Evolutionary conservation across 2,797 vertebrate genomes (phyloP).

Genomic region (Anas flavirostris): DNA sequence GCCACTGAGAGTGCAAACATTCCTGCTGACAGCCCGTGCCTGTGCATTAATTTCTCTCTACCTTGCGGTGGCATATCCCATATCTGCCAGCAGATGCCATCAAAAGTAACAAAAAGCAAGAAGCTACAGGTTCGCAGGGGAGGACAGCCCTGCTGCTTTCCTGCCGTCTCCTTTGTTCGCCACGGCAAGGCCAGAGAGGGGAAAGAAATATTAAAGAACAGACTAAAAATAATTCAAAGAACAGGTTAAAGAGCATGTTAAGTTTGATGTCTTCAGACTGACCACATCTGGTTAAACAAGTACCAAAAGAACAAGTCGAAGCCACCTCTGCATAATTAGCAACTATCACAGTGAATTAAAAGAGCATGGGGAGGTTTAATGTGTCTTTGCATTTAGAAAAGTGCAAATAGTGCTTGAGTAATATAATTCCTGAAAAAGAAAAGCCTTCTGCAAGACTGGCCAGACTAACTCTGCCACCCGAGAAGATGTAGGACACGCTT

Average conservation of each 20-base stretch:
- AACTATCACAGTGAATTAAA: background rate
- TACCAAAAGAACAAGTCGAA: background rate
- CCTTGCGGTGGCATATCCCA: background rate
- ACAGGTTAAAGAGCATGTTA: background rate
- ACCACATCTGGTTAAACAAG: background rate
- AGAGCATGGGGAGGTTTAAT: background rate
- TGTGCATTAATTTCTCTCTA: background rate
- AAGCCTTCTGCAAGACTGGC: background rate
- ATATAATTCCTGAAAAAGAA: background rate
- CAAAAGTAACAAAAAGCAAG: background rate
- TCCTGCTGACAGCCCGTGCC: background rate
- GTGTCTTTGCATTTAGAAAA: background rate
- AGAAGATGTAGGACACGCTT: background rate
- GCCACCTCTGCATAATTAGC: background rate
- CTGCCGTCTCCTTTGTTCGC: background rate
- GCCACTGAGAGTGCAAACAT: background rate
- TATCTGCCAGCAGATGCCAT: conserved; percentile 38
- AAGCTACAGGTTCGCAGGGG: background rate
- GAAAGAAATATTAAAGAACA: background rate
- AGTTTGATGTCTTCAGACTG: background rate
- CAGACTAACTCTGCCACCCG: background rate
- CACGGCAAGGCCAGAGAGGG: background rate
- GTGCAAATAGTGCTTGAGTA: background rate
- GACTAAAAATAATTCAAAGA: background rate
- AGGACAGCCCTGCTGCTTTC: background rate